phyloP scores from a whole-genome alignment of 2,797 vertebrate species.

The Melanotaenia parkinsoni region DNA sequence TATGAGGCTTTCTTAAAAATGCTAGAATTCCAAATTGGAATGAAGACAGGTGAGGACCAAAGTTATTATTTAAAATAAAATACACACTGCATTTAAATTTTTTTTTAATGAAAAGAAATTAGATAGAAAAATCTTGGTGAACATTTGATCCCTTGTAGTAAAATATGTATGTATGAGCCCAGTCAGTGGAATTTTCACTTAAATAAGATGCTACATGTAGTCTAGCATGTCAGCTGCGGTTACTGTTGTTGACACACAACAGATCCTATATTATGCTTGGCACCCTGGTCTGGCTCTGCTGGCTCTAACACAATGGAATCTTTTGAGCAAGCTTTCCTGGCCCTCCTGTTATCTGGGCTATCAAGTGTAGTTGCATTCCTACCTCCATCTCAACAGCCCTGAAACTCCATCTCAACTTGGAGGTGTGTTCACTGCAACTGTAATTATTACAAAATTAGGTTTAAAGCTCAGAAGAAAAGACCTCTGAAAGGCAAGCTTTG shows the following conservation, averaged over 20 bases:
- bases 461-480: slow-evolving; percentile 19
- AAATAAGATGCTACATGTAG: slow-evolving; percentile 50
- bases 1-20: neutral
- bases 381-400: slow-evolving; percentile 71
- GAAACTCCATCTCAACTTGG: slow-evolving; percentile 72
- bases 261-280: slow-evolving; percentile 54
- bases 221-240: slow-evolving; percentile 55
- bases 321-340: slow-evolving; percentile 73
- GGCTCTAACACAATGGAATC: slow-evolving; percentile 78
- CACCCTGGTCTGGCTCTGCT: slow-evolving; percentile 60
- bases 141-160: neutral
- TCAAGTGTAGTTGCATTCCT: slow-evolving; percentile 86
- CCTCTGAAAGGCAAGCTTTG: neutral
- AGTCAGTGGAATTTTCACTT: neutral
- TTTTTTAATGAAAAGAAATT: neutral
- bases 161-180: neutral
- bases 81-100: neutral
- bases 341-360: slow-evolving; percentile 82
- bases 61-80: neutral
- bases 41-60: neutral
- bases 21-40: neutral
- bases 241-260: slow-evolving; percentile 68
- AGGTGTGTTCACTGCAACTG: slow-evolving; percentile 46
- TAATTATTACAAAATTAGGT: slow-evolving; percentile 29
- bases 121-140: neutral